Evolutionary conservation across 2,888 invertebrate genomes (phyloP), one percentile per base, ranked within the genome.

Genomic region (Timandra comae): DNA sequence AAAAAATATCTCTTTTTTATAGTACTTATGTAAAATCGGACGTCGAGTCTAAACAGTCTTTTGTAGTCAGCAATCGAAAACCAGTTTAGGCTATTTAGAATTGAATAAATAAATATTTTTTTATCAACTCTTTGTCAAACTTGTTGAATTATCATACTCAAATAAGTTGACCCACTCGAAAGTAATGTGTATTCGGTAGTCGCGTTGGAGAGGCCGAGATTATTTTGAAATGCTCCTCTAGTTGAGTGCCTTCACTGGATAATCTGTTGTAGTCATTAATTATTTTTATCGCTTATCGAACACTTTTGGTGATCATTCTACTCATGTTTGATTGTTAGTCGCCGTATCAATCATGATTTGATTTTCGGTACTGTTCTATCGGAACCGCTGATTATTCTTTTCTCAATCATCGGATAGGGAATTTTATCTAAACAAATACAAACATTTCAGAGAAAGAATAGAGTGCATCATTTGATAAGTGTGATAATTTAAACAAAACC

Each of bases 231-330:
- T 76, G 77, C 80, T 84, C 77, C 82, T 84, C 73, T 68, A 84
- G 63, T 84, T 58, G 70, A 85, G 84, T 84, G 77, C 75, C 75
- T 78, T 71, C 66, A 63, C 50, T 55, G 54, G 67, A 74, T 82
- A 85, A 84, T 82, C 84, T 80, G 67, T 60, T 71, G 76, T 74
- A 75, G 81, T 74, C 76, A 80, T 78, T 85, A 84, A 85, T 85
- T 84, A 84, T 80, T 82, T 84, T 84, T 85, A 85, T 85, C 84
- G 77, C 77, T 81, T 80, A 80, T 82, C 75, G 61, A 73, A 63
- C 71, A 80, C 65, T 82, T 81, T 81, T 63, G 81, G 76, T 70
- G 64, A 66, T 72, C 63, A 61, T 65, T 63, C 59, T 55, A 58
- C 57, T 53, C 46, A 59, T 56, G 63, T 68, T 67, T 63, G 65